A percentile compares a stretch with the other conserved stretches of the same genome.
Evolutionary conservation across 1,140 invertebrate genomes (phyloP).

Genomic region (Pseudobourletiella spinata): DNA sequence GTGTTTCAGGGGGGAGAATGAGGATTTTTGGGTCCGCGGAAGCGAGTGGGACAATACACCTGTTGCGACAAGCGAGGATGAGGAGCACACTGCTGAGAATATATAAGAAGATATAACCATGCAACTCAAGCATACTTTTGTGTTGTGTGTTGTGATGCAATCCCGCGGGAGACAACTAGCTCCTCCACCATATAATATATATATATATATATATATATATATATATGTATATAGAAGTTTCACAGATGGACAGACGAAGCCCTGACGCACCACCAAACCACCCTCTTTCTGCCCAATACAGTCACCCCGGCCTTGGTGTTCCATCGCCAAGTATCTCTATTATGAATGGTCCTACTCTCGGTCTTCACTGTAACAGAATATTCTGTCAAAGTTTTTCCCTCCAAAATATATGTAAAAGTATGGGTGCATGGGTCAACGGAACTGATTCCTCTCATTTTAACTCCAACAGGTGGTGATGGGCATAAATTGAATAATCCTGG

Average conservation of each 20-base stretch:
- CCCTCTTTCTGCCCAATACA: not conserved
- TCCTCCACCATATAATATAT: too few relatives aligned
- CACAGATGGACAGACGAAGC: not conserved
- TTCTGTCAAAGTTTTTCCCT: too few relatives aligned
- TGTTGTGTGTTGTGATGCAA: too few relatives aligned
- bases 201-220: not conserved
- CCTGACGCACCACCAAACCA: not conserved
- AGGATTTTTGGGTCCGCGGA: slow-evolving; percentile 32
- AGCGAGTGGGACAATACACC: slow-evolving; percentile 31
- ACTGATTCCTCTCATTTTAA: too few relatives aligned
- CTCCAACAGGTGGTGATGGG: too few relatives aligned
- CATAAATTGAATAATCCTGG: too few relatives aligned
- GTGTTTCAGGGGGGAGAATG: slow-evolving; percentile 31
- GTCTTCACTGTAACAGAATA: too few relatives aligned
- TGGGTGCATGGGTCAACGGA: too few relatives aligned
- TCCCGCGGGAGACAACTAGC: slow-evolving; percentile 27
- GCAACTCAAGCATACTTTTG: slow-evolving; percentile 33
- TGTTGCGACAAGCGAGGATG: slow-evolving; percentile 33
- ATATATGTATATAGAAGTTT: not conserved
- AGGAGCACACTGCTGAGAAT: slow-evolving; percentile 29
- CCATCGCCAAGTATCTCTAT: too few relatives aligned
- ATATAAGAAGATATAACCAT: slow-evolving; percentile 34
- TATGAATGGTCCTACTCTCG: too few relatives aligned
- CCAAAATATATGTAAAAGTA: too few relatives aligned
- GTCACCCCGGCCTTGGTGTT: too few relatives aligned